These are phyloP conservation scores for Todiramphus saurophagus DNA, from an alignment of 2,113 vertebrate species.

Conservation along the genomic window DNA sequence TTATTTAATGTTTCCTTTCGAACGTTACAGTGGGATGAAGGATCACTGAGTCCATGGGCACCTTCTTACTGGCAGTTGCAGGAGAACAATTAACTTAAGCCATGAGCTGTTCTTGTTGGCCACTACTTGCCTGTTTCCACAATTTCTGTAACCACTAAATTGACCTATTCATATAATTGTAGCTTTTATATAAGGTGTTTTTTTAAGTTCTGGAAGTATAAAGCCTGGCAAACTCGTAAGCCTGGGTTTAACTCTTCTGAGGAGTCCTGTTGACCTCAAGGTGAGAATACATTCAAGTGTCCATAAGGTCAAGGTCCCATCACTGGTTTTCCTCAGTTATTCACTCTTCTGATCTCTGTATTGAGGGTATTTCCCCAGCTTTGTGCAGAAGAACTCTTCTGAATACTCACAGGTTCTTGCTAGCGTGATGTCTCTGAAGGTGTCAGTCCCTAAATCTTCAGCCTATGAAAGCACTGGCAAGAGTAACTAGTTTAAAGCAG, in stretches of 20 bases:
- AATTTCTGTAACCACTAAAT: neutral
- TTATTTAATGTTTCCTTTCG: neutral
- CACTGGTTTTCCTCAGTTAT: neutral
- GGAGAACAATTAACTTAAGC: neutral
- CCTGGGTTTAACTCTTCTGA: neutral
- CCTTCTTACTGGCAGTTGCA: neutral
- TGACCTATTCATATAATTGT: neutral
- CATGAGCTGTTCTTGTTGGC: neutral
- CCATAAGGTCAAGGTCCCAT: neutral
- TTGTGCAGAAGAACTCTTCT: neutral
- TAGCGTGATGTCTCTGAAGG: neutral
- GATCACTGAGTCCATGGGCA: neutral
- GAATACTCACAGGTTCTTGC: neutral
- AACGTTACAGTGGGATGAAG: neutral
- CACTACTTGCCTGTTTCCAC: rapidly evolving
- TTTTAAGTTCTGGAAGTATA: neutral
- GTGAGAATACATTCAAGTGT: neutral
- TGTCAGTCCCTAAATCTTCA: neutral
- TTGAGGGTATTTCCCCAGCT: neutral
- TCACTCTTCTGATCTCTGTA: neutral
- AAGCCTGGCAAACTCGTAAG: neutral
- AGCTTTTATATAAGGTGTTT: neutral
- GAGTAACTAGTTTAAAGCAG: neutral
- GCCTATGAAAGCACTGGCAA: neutral
- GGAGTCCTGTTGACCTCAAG: neutral